Evolutionary conservation across 2,113 vertebrate genomes (phyloP).

Genomic region (Pteruthius melanotis): DNA sequence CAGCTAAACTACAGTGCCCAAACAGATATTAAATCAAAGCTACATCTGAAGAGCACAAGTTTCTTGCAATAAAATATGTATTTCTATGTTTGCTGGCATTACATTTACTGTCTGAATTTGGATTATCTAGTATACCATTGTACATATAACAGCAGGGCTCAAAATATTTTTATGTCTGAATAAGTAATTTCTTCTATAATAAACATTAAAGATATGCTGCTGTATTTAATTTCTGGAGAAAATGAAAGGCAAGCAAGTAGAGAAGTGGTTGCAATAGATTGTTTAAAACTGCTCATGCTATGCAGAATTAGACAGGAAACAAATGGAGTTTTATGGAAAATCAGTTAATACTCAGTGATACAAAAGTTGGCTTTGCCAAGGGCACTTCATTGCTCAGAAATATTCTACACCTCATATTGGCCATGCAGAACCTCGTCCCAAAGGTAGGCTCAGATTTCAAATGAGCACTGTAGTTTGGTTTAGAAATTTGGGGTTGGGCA

Average conservation of each 20-base stretch:
- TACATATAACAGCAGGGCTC: neutral
- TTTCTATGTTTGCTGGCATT: neutral
- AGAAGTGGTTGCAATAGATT: neutral
- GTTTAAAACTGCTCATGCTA: neutral
- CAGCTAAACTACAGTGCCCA: neutral
- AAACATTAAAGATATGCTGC: neutral
- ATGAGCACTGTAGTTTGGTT: neutral
- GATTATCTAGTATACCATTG: neutral
- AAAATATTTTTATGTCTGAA: neutral
- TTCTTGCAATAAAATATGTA: neutral
- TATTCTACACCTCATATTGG: neutral
- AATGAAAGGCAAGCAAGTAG: neutral
- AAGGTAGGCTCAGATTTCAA: neutral
- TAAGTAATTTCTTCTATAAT: neutral
- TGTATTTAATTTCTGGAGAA: slow-evolving; percentile 1
- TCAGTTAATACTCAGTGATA: neutral
- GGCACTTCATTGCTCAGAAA: neutral
- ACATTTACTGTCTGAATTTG: neutral
- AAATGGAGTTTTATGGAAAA: neutral
- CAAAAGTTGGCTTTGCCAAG: neutral
- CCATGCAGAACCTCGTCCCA: neutral
- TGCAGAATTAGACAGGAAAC: neutral
- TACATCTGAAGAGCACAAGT: neutral
- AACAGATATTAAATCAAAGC: neutral
- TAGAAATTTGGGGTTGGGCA: neutral